Evolutionary conservation across 2,888 invertebrate genomes (phyloP).

Genomic region (Drosophila nigritarsus): DNA sequence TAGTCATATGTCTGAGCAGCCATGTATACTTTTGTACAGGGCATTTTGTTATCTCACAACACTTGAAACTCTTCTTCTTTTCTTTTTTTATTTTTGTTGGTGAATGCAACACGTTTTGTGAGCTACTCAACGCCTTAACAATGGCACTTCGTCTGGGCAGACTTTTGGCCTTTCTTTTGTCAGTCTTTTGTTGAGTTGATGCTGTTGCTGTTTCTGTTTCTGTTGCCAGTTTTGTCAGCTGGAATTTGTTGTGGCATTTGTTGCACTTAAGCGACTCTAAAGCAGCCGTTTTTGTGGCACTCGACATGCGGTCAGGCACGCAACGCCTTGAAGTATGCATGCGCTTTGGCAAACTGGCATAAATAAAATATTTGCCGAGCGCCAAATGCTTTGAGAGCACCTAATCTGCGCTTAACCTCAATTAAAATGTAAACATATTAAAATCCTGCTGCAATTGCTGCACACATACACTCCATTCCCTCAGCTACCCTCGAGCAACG

Average conservation of each 20-base stretch:
- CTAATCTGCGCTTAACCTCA: constrained; percentile 77
- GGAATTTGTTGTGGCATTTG: constrained; percentile 58
- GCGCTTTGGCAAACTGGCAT: constrained; percentile 57
- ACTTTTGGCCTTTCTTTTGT: constrained; percentile 42
- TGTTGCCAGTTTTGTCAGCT: constrained; percentile 40
- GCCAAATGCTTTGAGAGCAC: constrained; percentile 39
- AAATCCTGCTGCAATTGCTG: constrained; percentile 50
- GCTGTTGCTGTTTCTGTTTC: constrained; percentile 21
- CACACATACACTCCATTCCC: neutral
- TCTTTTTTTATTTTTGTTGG: neutral
- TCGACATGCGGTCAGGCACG: constrained; percentile 63
- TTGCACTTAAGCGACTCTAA: constrained; percentile 59
- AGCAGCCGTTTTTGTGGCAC: constrained; percentile 51
- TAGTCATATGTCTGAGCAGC: neutral
- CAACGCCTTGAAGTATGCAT: constrained; percentile 70
- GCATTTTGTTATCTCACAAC: neutral
- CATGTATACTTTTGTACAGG: neutral
- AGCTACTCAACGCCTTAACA: constrained; percentile 67
- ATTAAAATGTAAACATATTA: constrained; percentile 80
- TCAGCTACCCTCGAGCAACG: neutral
- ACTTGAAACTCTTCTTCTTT: neutral
- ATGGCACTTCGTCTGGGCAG: constrained; percentile 60
- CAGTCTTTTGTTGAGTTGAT: constrained; percentile 38
- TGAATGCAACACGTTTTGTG: constrained; percentile 62
- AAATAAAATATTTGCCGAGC: constrained; percentile 64